Evolutionary conservation across 2,888 invertebrate species (phyloP), one percentile per base, ranked within the genome.

Genomic region (Platynereis dumerilii): DNA sequence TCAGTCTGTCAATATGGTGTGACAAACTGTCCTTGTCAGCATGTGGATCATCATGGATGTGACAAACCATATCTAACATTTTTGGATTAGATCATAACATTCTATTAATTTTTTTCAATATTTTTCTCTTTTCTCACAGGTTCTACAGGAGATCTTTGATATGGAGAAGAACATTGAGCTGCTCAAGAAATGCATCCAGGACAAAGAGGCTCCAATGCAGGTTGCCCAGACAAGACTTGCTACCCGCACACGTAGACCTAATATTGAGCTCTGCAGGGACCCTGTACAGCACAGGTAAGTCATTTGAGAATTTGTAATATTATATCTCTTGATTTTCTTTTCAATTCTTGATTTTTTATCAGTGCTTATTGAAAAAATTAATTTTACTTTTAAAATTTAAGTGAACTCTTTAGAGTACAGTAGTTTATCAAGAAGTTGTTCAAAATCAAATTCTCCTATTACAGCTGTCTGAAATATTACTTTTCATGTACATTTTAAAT

Each of bases 131-230:
- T 34, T 48, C 17, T 5, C 17, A 48, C 58, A 92, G 92, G 88
- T 92, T 44, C 93, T 95, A 80, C 94, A 95, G 85, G 96, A 96
- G 87, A 90, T 96, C 76, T 96, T 94, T 82, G 94, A 95, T 81
- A 87, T 94, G 78, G 95, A 96, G 85, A 95, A 94, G 86, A 91
- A 93, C 77, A 90, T 96, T 79, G 94, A 93, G 82, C 85, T 95
- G 69, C 85, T 96, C 76, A 92, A 92, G 80, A 95, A 94, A 86
- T 91, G 92, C 1, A 93, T 96, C 74, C 89, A 92, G 75, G 95
- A 96, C 85, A 96, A 96, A 76, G 83, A 82, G 64, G 78, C 82
- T 0, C 85, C 85, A n/a, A 78, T 86, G 80, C 84, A 85, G 77
- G 83, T 86, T 64, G 84, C 85, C 17, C 94, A 96, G 82, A 94